These are phyloP conservation scores for Tenthredo scrophulariae DNA, from an alignment of 2,888 invertebrate species.

Conservation along the genomic window DNA sequence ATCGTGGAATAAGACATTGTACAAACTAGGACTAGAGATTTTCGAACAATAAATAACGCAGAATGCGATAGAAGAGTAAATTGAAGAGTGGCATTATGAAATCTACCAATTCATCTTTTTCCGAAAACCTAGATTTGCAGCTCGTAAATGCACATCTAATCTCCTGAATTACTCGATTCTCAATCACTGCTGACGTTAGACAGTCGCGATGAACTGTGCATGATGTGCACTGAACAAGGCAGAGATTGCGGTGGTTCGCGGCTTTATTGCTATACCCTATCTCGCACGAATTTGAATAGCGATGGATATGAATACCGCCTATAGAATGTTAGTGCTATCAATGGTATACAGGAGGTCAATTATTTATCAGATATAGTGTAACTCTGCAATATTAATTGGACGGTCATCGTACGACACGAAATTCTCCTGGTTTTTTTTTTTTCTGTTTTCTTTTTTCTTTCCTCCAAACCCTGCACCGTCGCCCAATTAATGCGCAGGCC, in stretches of 20 bases:
- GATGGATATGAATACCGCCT: slow-evolving; percentile 44
- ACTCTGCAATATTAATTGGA: not conserved
- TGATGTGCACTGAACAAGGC: slow-evolving; percentile 27
- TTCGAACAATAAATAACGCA: no score
- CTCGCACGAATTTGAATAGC: slow-evolving; percentile 43
- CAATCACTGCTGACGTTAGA: slow-evolving; percentile 19
- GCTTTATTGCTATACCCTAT: slow-evolving; percentile 40
- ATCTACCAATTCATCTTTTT: not conserved
- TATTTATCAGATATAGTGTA: not conserved
- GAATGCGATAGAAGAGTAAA: not conserved
- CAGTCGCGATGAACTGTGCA: slow-evolving; percentile 30
- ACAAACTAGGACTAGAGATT: not conserved
- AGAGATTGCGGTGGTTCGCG: slow-evolving; percentile 34
- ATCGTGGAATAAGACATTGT: not conserved
- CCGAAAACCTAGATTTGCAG: not conserved
- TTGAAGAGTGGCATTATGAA: not conserved
- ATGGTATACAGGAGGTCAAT: slow-evolving; percentile 29
- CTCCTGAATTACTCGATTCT: not conserved
- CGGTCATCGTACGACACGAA: not conserved
- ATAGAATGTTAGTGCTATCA: slow-evolving; percentile 11
- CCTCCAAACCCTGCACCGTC: not conserved
- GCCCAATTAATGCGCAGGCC: not conserved
- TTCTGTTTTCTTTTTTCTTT: not conserved
- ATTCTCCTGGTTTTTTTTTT: not conserved
- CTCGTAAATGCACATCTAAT: not conserved